phyloP scores from a whole-genome alignment of 2,888 invertebrate genomes.

The Andrena praecox region DNA sequence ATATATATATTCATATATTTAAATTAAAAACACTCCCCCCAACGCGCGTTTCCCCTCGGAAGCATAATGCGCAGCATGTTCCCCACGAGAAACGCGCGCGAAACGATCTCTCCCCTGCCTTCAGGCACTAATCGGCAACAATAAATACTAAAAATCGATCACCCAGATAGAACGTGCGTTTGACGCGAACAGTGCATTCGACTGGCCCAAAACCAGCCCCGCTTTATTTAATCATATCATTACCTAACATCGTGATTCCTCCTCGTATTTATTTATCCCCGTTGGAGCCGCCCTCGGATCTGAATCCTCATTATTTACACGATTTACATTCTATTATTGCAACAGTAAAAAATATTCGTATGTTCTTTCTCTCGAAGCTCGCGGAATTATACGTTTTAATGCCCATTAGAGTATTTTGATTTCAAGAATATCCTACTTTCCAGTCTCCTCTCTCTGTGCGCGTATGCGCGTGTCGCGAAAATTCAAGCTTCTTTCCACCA shows the following conservation, averaged over 20 bases:
- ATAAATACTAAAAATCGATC: constrained; percentile 58
- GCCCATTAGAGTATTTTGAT: constrained; percentile 57
- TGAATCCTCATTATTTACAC: not conserved
- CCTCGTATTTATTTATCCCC: not conserved
- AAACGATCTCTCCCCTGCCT: constrained; percentile 70
- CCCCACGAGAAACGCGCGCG: constrained; percentile 37
- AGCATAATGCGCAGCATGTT: not conserved
- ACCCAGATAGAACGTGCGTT: constrained; percentile 40
- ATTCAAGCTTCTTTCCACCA: constrained; percentile 9
- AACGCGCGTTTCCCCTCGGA: not conserved
- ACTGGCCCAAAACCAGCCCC: constrained; percentile 9
- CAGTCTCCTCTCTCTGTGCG: constrained; percentile 39
- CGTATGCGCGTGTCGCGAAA: constrained; percentile 9
- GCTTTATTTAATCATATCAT: not conserved
- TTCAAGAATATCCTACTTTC: constrained; percentile 39
- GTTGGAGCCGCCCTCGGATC: not conserved
- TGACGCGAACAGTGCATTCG: not conserved
- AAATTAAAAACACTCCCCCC: constrained; percentile 9
- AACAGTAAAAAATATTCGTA: constrained; percentile 57
- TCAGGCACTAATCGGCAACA: constrained; percentile 75
- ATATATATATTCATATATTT: constrained; percentile 6
- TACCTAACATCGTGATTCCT: constrained; percentile 1
- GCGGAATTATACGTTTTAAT: constrained; percentile 43
- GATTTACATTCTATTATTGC: constrained; percentile 45
- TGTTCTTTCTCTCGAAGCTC: constrained; percentile 27